These are phyloP conservation scores for Perdita meconis DNA, from an alignment of 2,888 invertebrate species.

Conservation along the genomic window DNA sequence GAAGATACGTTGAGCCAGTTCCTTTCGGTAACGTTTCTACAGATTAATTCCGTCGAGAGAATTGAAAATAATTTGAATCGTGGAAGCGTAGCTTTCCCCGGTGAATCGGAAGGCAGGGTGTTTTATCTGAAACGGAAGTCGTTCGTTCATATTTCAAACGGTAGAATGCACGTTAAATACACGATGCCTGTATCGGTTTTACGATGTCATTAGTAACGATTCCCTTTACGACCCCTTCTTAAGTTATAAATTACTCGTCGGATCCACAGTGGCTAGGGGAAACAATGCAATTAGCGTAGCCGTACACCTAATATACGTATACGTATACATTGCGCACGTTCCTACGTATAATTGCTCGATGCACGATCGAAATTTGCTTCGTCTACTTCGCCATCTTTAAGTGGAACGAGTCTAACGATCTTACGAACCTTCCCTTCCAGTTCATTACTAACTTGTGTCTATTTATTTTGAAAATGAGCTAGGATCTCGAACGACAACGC, in stretches of 20 bases:
- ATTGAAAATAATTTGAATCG: conserved; percentile 51
- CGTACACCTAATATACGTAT: conserved; percentile 41
- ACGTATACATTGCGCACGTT: conserved; percentile 28
- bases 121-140: conserved; percentile 36
- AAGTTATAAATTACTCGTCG: conserved; percentile 70
- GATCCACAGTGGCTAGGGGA: conserved; percentile 36
- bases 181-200: conserved; percentile 63
- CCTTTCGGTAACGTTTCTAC: not conserved
- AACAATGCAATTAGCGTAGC: conserved; percentile 71
- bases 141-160: conserved; percentile 55
- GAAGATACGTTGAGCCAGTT: not conserved
- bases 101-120: not conserved
- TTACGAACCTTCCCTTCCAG: conserved; percentile 48
- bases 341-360: conserved; percentile 63
- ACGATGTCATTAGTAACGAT: conserved; percentile 72
- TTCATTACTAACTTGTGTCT: too few relatives aligned
- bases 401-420: conserved; percentile 42
- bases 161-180: conserved; percentile 49
- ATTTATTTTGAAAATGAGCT: conserved; percentile 22
- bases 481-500: conserved; percentile 25
- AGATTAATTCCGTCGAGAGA: conserved; percentile 15
- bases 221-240: conserved; percentile 68
- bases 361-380: conserved; percentile 63
- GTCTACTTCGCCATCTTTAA: conserved; percentile 41
- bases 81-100: conserved; percentile 18